A percentile compares a stretch with the other conserved stretches of the same genome.
Conservation (phyloP, 2,113 vertebrate species). For the human region GRCh38 chr2:184402001-184402500, state of each 20-base stretch:
- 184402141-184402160: background rate
- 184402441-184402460: background rate
- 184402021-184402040: background rate
- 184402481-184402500: background rate
- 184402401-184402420: background rate
- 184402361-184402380: background rate
- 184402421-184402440: background rate
- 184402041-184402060: background rate
- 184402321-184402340: background rate
- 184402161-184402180: background rate
- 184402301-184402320: background rate
- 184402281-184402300: background rate
- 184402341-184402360: background rate
- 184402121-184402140: background rate
- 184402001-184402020: background rate
- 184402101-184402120: background rate
- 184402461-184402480: background rate
- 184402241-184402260: background rate
- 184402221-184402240: background rate
- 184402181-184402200: background rate
- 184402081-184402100: background rate
- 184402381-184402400: constrained; percentile 23
- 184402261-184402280: background rate
- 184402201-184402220: background rate
- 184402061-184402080: background rate